Percentiles rank a stretch among this genome's conserved stretches.
Conservation (phyloP, 1,140 invertebrate species). For the Manduca sexta region DNA sequence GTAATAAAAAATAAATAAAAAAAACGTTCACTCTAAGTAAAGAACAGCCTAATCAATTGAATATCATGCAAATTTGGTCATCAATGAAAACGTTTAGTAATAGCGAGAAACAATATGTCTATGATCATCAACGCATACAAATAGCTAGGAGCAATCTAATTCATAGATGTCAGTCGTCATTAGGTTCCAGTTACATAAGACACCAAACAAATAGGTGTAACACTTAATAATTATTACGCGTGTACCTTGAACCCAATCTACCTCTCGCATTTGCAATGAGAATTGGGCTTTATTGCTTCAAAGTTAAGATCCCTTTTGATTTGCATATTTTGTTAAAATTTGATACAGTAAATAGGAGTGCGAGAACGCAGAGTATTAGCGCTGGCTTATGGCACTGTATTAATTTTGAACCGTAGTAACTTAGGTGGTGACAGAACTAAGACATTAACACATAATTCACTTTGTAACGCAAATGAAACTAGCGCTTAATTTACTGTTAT, state of each 20-base stretch:
- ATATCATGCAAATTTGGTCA: no score
- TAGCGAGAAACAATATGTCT: no score
- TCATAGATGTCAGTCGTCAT: slow-evolving; percentile 61
- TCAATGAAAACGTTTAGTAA: no score
- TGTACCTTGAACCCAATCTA: slow-evolving; percentile 31
- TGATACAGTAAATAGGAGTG: slow-evolving; percentile 63
- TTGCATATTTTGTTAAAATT: slow-evolving; percentile 38
- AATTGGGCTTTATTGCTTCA: slow-evolving; percentile 15
- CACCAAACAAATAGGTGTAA: slow-evolving; percentile 65
- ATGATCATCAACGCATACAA: no score
- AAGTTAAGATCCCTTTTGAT: slow-evolving; percentile 21
- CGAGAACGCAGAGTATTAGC: slow-evolving; percentile 62
- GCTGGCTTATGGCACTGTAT: slow-evolving; percentile 70
- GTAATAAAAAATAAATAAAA: no score
- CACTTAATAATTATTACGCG: slow-evolving; percentile 63
- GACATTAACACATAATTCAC: slow-evolving; percentile 70
- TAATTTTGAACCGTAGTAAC: slow-evolving; percentile 73
- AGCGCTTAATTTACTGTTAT: slow-evolving; percentile 70
- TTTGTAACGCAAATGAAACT: slow-evolving; percentile 71
- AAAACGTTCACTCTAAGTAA: no score
- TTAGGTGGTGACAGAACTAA: slow-evolving; percentile 71
- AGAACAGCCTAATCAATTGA: no score
- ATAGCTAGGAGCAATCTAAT: slow-evolving; percentile 21
- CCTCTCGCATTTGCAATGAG: not conserved
- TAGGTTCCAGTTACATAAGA: slow-evolving; percentile 62